These are phyloP conservation scores for Paramormyrops kingsleyae DNA, from an alignment of 2,113 vertebrate genomes.

Conservation along the genomic window DNA sequence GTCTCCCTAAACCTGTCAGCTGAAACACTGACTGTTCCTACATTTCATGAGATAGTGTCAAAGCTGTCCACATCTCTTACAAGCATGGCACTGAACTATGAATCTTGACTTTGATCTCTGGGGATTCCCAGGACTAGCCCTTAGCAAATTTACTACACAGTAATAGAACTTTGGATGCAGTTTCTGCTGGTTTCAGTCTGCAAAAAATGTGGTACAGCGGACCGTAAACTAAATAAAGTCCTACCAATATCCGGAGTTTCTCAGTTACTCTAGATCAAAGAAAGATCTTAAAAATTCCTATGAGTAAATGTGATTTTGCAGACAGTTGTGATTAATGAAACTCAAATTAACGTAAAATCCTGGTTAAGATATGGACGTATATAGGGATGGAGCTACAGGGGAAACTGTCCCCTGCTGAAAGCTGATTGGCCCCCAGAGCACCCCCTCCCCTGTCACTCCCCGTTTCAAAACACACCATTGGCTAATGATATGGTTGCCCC, in stretches of 20 bases:
- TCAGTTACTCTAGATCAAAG: neutral
- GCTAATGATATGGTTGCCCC: neutral
- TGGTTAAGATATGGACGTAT: neutral
- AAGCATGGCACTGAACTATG: neutral
- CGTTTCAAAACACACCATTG: neutral
- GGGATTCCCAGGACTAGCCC: neutral
- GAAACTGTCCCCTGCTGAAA: neutral
- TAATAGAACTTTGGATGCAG: neutral
- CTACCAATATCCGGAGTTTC: neutral
- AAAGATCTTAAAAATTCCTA: neutral
- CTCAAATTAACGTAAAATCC: neutral
- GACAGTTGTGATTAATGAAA: neutral
- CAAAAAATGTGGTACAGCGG: neutral
- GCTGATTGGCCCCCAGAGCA: neutral
- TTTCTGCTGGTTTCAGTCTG: neutral
- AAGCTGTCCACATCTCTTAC: neutral
- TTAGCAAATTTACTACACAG: neutral
- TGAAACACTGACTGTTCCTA: neutral
- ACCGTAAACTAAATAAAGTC: neutral
- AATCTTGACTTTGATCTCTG: neutral
- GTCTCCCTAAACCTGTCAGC: neutral
- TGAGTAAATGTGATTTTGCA: neutral
- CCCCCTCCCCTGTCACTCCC: neutral
- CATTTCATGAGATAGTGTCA: neutral
- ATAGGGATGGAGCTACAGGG: neutral